These are phyloP conservation scores for Erinaceus europaeus DNA, from an alignment of 2,113 vertebrate genomes.

Conservation along the genomic window DNA sequence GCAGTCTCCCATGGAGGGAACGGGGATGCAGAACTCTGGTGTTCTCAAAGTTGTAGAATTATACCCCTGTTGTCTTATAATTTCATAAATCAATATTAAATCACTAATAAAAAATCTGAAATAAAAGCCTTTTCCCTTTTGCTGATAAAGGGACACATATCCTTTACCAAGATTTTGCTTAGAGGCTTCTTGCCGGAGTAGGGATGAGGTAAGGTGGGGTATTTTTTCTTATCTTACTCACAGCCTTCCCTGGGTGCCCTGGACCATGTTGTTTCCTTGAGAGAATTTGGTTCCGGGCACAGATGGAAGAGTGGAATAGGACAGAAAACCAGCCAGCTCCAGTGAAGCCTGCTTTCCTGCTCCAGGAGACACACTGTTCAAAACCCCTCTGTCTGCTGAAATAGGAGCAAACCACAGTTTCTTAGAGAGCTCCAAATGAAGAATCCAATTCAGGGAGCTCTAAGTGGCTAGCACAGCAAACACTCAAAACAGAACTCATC, in stretches of 20 bases:
- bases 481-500: not conserved
- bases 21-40: too few species aligned
- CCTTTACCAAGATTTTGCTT: not conserved
- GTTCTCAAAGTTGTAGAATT: too few species aligned
- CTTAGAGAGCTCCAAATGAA: not conserved
- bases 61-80: too few species aligned
- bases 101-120: not conserved
- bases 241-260: not conserved
- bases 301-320: not conserved
- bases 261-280: rapidly evolving
- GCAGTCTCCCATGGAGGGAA: too few species aligned
- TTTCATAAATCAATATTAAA: too few species aligned
- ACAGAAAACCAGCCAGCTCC: not conserved
- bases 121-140: not conserved
- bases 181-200: not conserved
- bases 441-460: not conserved
- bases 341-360: not conserved
- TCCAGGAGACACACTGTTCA: not conserved
- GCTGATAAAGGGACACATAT: not conserved
- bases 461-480: not conserved
- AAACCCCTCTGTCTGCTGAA: not conserved
- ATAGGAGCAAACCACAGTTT: not conserved
- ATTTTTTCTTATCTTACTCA: not conserved
- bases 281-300: not conserved
- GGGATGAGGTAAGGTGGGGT: not conserved